Evolutionary conservation across 1,140 invertebrate genomes (phyloP).

Genomic region (Drosophila ironensis): DNA sequence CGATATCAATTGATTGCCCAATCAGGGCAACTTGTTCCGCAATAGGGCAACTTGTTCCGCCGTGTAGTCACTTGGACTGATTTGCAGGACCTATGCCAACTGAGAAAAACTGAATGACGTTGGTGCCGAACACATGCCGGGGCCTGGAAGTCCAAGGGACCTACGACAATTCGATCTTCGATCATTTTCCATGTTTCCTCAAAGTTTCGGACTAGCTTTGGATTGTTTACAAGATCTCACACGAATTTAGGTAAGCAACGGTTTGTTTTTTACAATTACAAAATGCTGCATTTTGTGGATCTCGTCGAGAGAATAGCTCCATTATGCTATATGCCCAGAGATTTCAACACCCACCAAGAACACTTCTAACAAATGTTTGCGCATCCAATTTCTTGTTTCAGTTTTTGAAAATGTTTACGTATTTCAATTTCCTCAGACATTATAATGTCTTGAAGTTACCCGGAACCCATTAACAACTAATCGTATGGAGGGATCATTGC

Average conservation of each 20-base stretch:
- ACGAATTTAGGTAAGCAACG: conserved; percentile 44
- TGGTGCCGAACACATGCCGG: not conserved
- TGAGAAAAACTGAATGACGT: conserved; percentile 3
- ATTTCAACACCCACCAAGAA: conserved; percentile 16
- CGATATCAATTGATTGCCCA: conserved; percentile 36
- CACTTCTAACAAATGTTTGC: conserved; percentile 13
- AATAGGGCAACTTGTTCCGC: conserved; percentile 8
- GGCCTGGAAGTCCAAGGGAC: conserved; percentile 3
- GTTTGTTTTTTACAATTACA: conserved; percentile 33
- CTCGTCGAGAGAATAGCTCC: not conserved
- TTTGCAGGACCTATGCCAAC: conserved; percentile 40
- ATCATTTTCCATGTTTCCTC: not conserved
- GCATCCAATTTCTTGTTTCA: too few species aligned
- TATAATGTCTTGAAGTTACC: too few species aligned
- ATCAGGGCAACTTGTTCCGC: conserved; percentile 7
- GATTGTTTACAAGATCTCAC: conserved; percentile 47
- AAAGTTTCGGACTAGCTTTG: not conserved
- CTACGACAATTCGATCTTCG: conserved; percentile 31
- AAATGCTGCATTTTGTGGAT: not conserved
- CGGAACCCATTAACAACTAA: not conserved
- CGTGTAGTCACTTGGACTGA: conserved; percentile 25
- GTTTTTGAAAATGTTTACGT: not conserved
- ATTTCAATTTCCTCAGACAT: conserved; percentile 1
- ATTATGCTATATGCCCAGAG: conserved; percentile 20
- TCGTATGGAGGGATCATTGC: not conserved